A percentile compares a stretch with the other conserved stretches of the same genome.
These are phyloP conservation scores for Papilio xuthus DNA, from an alignment of 1,140 invertebrate genomes.

Conservation along the genomic window DNA sequence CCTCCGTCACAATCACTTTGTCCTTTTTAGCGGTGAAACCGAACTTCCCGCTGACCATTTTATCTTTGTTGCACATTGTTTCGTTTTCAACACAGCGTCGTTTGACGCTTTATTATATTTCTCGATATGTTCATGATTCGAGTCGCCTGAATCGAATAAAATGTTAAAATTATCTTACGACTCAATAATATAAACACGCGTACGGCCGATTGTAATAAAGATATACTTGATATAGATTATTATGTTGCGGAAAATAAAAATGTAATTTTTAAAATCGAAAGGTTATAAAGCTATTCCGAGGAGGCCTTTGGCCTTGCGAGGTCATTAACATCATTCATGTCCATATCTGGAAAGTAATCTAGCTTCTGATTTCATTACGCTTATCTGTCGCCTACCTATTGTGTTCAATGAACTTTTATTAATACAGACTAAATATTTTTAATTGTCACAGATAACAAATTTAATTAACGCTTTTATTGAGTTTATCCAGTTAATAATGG, in stretches of 20 bases:
- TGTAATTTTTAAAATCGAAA: slow-evolving; percentile 74
- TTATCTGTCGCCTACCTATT: slow-evolving; percentile 57
- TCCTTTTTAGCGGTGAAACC: slow-evolving; percentile 69
- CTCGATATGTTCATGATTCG: slow-evolving; percentile 49
- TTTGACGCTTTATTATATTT: slow-evolving; percentile 54
- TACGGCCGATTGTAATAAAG: slow-evolving; percentile 67
- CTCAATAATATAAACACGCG: slow-evolving; percentile 51
- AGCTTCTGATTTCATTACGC: slow-evolving; percentile 68
- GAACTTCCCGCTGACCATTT: slow-evolving; percentile 74
- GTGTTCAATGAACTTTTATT: slow-evolving; percentile 52
- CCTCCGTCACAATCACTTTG: slow-evolving; percentile 64
- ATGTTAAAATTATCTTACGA: slow-evolving; percentile 53
- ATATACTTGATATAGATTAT: slow-evolving; percentile 72
- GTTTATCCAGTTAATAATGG: no score
- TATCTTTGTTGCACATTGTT: slow-evolving; percentile 53
- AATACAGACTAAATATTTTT: slow-evolving; percentile 38
- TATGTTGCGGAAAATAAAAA: slow-evolving; percentile 74
- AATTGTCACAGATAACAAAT: slow-evolving; percentile 1
- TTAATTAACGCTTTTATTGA: not conserved
- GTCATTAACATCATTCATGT: slow-evolving; percentile 71
- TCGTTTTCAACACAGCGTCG: slow-evolving; percentile 45
- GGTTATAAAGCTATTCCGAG: slow-evolving; percentile 76
- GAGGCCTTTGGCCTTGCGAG: slow-evolving; percentile 72
- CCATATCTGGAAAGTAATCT: slow-evolving; percentile 75
- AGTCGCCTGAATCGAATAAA: slow-evolving; percentile 53